Evolutionary conservation across 92 coral and sea anemone species (phyloP), one percentile per base, ranked within the genome.

Genomic region (Plumapathes pennacea): DNA sequence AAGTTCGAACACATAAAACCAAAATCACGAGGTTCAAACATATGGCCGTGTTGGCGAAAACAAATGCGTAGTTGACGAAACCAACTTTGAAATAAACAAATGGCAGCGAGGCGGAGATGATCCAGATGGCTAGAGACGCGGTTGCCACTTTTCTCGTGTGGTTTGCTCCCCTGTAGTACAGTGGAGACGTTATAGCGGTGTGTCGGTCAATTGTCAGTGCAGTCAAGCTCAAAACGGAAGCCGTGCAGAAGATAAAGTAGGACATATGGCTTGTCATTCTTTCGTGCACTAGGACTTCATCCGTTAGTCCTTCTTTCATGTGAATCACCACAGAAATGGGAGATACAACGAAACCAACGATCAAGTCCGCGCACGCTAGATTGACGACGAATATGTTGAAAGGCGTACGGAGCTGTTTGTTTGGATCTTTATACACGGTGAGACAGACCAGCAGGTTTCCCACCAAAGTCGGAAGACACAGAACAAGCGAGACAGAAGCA

Each of bases 181-280:
- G 71, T 0, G 99, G 99, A 33, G 76, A 64, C 5, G 85, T 69
- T 43, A 94, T 84, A 0, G 94, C 99, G 25, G 82, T 62, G 54
- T 72, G 88, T 23, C 99, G 66, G 40, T 94, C 99, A 18, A 85
- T 30, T 7, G 96, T 89, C 32, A 94, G 76, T 11, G 99, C 83
- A n/a, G 94, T 84, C 2, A 94, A 77, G 26, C 99, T 94, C 22
- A 94, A 57, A 10, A 94, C 82, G 2, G 96, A 88, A 37, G 94
- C 96, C 11, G 94, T 80, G 42, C 88, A 72, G 0, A 90, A 59
- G 28, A 81, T 61, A 57, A 88, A 94, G 65, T 79, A 94, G 3
- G 77, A 50, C 54, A 94, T 53, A 26, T 83, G 87, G 13, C 71
- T 54, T 1, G 54, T 42, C 50, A 54, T 30, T 6, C 34, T 26